Conservation (phyloP, 2,888 invertebrate genomes). For the Acleris laterana region DNA sequence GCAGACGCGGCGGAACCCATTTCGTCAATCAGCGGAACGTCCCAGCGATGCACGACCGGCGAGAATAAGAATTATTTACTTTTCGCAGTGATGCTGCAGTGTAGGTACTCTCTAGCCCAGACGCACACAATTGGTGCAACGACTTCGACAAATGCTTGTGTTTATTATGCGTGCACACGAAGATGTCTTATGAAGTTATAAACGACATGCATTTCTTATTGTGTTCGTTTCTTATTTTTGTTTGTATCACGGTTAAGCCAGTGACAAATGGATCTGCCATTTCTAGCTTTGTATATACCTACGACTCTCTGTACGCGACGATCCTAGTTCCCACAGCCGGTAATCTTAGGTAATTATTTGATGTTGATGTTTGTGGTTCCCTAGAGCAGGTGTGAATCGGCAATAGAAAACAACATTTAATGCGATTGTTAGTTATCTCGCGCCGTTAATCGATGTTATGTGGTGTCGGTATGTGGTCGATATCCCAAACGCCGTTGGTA, state of each 20-base stretch:
- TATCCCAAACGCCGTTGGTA: constrained; percentile 58
- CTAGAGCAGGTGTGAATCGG: constrained; percentile 57
- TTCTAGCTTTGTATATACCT: constrained; percentile 37
- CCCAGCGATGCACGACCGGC: constrained; percentile 55
- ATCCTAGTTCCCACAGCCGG: constrained; percentile 35
- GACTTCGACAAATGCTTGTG: constrained; percentile 61
- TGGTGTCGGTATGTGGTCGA: constrained; percentile 59
- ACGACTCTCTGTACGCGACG: background rate
- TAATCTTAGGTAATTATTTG: constrained; percentile 34
- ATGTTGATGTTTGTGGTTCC: constrained; percentile 46
- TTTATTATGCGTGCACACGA: constrained; percentile 69
- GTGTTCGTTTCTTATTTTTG: constrained; percentile 50
- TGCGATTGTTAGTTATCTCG: constrained; percentile 62
- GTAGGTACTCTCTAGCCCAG: constrained; percentile 61
- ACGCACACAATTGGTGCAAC: constrained; percentile 61
- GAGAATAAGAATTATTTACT: constrained; percentile 69
- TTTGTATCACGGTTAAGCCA: constrained; percentile 48
- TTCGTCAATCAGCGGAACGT: constrained; percentile 68
- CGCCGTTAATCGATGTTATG: constrained; percentile 62
- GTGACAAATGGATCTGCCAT: constrained; percentile 54
- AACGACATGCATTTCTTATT: constrained; percentile 60
- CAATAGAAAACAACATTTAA: constrained; percentile 63
- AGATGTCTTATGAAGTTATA: constrained; percentile 66
- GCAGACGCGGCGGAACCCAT: constrained; percentile 63
- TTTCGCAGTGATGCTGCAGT: constrained; percentile 67